Evolutionary conservation across 2,797 vertebrate genomes (phyloP), one percentile per base, ranked within the genome.

Genomic region (Acipenser transmontanus): DNA sequence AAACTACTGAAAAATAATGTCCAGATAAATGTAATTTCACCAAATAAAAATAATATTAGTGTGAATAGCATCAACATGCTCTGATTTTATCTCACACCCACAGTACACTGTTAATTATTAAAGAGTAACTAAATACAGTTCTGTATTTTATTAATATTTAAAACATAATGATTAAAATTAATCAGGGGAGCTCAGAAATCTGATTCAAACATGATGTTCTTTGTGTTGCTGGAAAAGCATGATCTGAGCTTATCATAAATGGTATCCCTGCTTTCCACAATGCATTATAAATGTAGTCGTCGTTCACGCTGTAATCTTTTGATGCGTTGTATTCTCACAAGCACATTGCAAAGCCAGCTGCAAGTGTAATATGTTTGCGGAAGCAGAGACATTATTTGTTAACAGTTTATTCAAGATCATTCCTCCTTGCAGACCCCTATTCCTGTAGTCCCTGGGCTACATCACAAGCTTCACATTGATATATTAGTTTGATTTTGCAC

Each of bases 371-470:
- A 17, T 60, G 59, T 60, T 20, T 60, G 59, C 4, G 13, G 59
- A n/a, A 60, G 59, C 59, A n/a, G 13, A 60, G 59, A 20, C 13
- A n/a, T 12, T 60, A 12, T 60, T 60, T 7, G 59, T 60, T n/a
- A 60, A n/a, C 59, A 12, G 13, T 60, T 60, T 60, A 60, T 14
- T 60, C 17, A 60, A 13, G 59, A 60, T 60, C 12, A 17, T 60
- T 60, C 6, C 59, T 54, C 52, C 6, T 54, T 4, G n/a, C n/a
- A 54, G n/a, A 54, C 8, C 9, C 8, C 9, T 9, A 54, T 34
- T 34, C 34, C 34, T 34, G n/a, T 9, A 3, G 6, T n/a, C 52
- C 52, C 9, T 54, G 7, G 52, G 8, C 52, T 54, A 54, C 52
- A 54, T 54, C 9, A 54, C n/a, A 54, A 54, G 52, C 7, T 6